Percentiles rank a stretch among this genome's conserved stretches.
Evolutionary conservation across 2,113 vertebrate genomes (phyloP).

Genomic region (Axis porcinus): DNA sequence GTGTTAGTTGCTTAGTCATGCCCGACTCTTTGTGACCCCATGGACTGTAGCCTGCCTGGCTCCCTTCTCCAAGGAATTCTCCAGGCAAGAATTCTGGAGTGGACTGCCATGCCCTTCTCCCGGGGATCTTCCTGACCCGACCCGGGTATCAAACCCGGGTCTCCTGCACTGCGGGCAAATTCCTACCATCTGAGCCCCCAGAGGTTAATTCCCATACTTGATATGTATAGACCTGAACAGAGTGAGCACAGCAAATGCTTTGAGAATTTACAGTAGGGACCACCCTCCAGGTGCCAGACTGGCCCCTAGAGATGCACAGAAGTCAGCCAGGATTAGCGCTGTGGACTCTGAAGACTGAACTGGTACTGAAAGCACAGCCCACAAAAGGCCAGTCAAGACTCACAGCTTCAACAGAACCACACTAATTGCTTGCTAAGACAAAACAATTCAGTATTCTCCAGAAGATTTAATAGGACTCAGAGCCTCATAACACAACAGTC

Average conservation of each 20-base stretch:
- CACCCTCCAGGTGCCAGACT: not conserved
- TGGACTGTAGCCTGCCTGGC: not conserved
- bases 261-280: not conserved
- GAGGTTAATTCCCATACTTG: not conserved
- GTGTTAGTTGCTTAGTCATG: not conserved
- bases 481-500: not conserved
- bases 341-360: not conserved
- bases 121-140: rapidly evolving
- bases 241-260: not conserved
- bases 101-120: not conserved
- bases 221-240: not conserved
- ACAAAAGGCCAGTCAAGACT: not conserved
- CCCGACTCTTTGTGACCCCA: not conserved
- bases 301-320: not conserved
- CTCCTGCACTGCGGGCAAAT: not conserved
- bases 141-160: rapidly evolving
- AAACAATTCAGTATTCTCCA: not conserved
- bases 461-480: not conserved
- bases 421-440: not conserved
- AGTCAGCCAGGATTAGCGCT: not conserved
- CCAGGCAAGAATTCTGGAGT: not conserved
- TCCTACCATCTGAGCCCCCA: not conserved
- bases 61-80: not conserved
- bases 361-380: not conserved
- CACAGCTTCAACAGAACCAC: not conserved